A percentile compares a stretch with the other conserved stretches of the same genome.
Conservation (phyloP, 2,113 vertebrate genomes). For the Mastomys natalensis region DNA sequence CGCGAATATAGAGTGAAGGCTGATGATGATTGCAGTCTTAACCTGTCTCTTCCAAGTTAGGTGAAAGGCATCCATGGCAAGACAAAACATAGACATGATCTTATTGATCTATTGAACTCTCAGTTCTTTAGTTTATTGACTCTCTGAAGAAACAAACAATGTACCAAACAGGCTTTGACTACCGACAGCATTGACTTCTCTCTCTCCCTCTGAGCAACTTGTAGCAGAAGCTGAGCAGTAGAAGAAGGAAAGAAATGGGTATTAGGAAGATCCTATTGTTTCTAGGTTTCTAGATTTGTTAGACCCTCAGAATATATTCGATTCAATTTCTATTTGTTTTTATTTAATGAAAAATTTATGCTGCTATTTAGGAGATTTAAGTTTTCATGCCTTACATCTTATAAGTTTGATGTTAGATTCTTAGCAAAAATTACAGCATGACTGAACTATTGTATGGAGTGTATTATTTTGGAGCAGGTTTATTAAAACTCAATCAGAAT, state of each 20-base stretch:
- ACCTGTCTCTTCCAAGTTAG: background rate
- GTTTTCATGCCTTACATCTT: background rate
- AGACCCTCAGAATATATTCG: background rate
- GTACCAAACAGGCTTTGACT: slow-evolving; percentile 9
- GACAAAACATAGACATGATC: slow-evolving; percentile 12
- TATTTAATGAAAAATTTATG: background rate
- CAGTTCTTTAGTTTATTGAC: slow-evolving; percentile 52
- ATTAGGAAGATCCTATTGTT: background rate
- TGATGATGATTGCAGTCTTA: background rate
- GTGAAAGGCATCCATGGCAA: slow-evolving; percentile 27
- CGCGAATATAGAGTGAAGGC: too few species aligned
- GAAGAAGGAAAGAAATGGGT: background rate
- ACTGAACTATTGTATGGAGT: background rate
- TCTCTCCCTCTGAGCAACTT: slow-evolving; percentile 3
- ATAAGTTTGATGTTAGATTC: slow-evolving; percentile 38
- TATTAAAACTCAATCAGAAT: slow-evolving; percentile 43
- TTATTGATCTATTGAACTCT: slow-evolving; percentile 11
- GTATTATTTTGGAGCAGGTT: background rate
- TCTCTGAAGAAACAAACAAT: slow-evolving; percentile 31
- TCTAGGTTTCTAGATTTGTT: background rate
- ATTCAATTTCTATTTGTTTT: slow-evolving; percentile 12
- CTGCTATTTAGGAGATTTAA: slow-evolving; percentile 22
- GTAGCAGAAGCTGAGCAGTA: slow-evolving; percentile 20
- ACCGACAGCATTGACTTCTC: background rate
- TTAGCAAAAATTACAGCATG: background rate